These are phyloP conservation scores for Aethina tumida DNA, from an alignment of 1,140 invertebrate genomes.

Conservation along the genomic window DNA sequence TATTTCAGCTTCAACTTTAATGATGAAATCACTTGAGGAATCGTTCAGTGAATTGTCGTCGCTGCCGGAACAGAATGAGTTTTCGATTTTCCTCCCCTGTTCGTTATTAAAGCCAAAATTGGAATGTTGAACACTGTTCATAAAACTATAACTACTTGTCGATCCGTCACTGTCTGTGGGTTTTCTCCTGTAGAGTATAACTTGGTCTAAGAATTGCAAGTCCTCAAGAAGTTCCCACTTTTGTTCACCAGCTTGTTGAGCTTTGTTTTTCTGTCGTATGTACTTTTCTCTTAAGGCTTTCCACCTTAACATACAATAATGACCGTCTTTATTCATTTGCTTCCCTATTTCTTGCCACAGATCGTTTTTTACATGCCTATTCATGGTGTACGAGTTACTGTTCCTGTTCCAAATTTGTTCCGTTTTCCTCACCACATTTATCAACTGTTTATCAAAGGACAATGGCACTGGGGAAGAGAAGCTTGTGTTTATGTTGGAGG, in stretches of 20 bases:
- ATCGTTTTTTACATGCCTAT: constrained; percentile 20
- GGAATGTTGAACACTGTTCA: not conserved
- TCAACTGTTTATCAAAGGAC: constrained; percentile 20
- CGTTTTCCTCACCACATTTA: constrained; percentile 19
- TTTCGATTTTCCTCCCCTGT: no score
- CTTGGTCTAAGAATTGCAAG: constrained; percentile 22
- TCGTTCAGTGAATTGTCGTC: no score
- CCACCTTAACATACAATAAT: constrained; percentile 22
- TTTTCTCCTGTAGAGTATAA: constrained; percentile 24
- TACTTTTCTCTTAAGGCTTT: constrained; percentile 27
- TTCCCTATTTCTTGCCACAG: constrained; percentile 20
- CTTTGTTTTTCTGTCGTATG: constrained; percentile 25
- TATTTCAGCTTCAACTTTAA: no score
- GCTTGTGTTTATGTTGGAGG: no score
- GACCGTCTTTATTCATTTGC: constrained; percentile 16
- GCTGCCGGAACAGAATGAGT: no score
- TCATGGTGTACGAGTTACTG: constrained; percentile 21
- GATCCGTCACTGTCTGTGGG: no score
- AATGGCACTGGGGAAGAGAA: constrained; percentile 16
- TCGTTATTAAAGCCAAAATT: no score
- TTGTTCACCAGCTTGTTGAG: constrained; percentile 16
- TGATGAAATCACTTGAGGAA: no score
- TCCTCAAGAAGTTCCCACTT: constrained; percentile 27
- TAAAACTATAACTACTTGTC: constrained; percentile 1
- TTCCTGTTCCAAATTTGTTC: constrained; percentile 23